Conservation (phyloP, 2,888 invertebrate genomes). For the Odontothrips loti region DNA sequence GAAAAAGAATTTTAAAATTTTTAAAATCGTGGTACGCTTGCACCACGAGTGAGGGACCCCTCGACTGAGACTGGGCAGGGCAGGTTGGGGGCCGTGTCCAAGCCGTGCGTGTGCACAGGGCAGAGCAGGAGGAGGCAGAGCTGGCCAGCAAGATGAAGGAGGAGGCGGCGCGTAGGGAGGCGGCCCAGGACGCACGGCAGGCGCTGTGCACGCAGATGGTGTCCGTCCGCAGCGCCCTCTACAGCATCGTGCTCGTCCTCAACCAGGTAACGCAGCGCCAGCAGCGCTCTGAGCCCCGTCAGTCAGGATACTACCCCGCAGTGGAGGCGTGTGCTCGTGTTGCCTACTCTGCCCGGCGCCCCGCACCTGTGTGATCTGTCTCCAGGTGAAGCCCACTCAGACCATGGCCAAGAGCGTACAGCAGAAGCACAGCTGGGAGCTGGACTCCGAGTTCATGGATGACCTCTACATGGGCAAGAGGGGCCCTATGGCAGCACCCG, state of each 20-base stretch:
- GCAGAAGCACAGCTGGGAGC: constrained; percentile 15
- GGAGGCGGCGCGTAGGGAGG: background rate
- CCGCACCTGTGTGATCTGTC: no score
- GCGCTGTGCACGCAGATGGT: constrained; percentile 15
- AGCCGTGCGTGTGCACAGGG: background rate
- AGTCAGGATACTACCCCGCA: no score
- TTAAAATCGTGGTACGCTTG: no score
- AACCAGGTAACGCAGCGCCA: constrained; percentile 7
- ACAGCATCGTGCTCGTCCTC: constrained; percentile 6
- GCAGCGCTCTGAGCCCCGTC: no score
- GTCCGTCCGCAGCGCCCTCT: background rate
- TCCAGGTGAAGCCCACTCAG: constrained; percentile 9
- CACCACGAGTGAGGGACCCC: no score
- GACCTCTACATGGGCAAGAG: background rate
- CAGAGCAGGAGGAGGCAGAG: background rate
- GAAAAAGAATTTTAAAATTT: no score
- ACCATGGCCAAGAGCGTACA: background rate
- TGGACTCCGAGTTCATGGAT: background rate
- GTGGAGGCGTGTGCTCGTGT: no score
- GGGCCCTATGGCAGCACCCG: background rate
- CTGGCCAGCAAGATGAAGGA: background rate
- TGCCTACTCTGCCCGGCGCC: no score
- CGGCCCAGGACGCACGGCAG: background rate
- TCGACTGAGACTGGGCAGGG: no score
- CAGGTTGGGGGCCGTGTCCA: no score